Percentiles rank a stretch among this genome's conserved stretches.
These are phyloP conservation scores for Eclectus roratus DNA, from an alignment of 2,113 vertebrate species.

Conservation along the genomic window DNA sequence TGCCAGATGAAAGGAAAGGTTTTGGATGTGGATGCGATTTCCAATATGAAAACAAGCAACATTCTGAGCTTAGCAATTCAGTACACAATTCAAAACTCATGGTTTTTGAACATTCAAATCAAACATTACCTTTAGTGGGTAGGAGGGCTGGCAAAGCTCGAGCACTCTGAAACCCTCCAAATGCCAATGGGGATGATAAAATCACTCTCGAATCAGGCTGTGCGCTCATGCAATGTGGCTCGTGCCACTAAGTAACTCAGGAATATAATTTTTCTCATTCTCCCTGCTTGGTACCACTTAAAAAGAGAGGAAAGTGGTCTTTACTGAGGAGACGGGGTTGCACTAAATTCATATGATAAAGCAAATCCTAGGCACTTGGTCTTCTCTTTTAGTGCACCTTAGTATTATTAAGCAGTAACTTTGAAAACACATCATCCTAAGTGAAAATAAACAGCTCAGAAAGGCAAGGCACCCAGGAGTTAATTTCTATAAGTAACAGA, in stretches of 20 bases:
- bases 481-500: slow-evolving; percentile 35
- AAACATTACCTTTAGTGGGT: neutral
- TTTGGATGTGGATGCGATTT: neutral
- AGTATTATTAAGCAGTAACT: neutral
- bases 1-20: neutral
- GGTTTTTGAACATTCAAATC: neutral
- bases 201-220: neutral
- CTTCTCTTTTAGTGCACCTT: neutral
- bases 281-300: neutral
- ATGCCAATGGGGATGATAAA: neutral
- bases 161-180: neutral
- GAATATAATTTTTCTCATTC: neutral
- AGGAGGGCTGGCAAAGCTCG: neutral
- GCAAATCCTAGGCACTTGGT: neutral
- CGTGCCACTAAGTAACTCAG: neutral
- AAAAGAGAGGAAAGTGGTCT: neutral
- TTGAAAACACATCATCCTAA: neutral
- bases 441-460: slow-evolving; percentile 10
- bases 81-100: neutral
- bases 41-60: neutral
- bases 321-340: neutral
- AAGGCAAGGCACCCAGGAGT: slow-evolving; percentile 11
- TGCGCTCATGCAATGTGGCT: neutral
- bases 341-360: neutral
- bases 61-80: neutral